phyloP scores from a whole-genome alignment of 2,797 vertebrate genomes.

The Ambastaia sidthimunki region DNA sequence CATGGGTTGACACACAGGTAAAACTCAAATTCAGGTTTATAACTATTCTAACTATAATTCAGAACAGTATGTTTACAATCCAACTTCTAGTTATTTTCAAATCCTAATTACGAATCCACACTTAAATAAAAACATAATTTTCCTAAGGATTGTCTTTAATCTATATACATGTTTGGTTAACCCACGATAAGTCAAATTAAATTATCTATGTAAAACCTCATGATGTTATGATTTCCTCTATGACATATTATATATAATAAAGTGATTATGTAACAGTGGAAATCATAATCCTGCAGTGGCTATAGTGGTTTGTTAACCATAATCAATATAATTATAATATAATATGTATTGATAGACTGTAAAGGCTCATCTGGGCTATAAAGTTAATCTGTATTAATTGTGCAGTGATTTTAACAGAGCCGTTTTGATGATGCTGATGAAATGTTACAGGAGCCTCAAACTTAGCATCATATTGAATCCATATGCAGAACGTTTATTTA shows the following conservation, averaged over 20 bases:
- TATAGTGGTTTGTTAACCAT: neutral
- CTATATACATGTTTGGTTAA: too few species aligned
- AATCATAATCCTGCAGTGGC: too few species aligned
- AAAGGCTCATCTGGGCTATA: neutral
- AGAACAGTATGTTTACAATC: neutral
- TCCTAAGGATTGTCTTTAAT: too few species aligned
- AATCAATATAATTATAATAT: neutral
- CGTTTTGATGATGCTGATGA: too few species aligned
- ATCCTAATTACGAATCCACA: neutral
- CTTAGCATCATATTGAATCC: neutral
- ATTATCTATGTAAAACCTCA: too few species aligned
- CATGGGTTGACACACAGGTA: slow-evolving; percentile 82
- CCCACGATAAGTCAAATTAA: too few species aligned
- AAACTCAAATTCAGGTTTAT: slow-evolving; percentile 36
- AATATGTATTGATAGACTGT: neutral
- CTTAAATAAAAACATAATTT: neutral
- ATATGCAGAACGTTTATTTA: neutral
- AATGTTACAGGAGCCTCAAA: too few species aligned
- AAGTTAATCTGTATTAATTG: too few species aligned
- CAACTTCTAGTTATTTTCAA: neutral
- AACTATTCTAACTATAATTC: too few species aligned
- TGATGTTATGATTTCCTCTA: neutral
- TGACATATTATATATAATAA: slow-evolving; percentile 1
- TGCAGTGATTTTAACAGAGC: too few species aligned
- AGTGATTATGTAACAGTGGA: neutral